These are phyloP conservation scores for Tetanocera ferruginea DNA, from an alignment of 2,888 invertebrate species.

Conservation along the genomic window DNA sequence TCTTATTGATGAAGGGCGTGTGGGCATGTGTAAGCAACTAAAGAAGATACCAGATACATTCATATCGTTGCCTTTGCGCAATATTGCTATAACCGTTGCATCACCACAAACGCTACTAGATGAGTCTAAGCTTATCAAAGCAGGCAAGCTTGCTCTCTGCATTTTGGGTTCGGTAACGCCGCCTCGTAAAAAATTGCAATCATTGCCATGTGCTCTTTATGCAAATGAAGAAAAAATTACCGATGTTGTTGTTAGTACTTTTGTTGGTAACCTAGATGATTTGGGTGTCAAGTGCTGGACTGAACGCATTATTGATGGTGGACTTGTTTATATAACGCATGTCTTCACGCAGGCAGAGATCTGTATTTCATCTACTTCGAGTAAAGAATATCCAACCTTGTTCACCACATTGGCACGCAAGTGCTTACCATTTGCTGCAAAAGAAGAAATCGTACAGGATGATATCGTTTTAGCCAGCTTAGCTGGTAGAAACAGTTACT, in stretches of 20 bases:
- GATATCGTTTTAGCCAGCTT: slow-evolving; percentile 45
- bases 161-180: slow-evolving; percentile 35
- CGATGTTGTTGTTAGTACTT: slow-evolving; percentile 48
- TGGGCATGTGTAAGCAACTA: slow-evolving; percentile 49
- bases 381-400: slow-evolving; percentile 46
- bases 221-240: slow-evolving; percentile 44
- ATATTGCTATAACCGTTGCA: slow-evolving; percentile 47
- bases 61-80: slow-evolving; percentile 46
- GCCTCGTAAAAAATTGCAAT: slow-evolving; percentile 21
- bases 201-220: slow-evolving; percentile 39
- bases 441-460: slow-evolving; percentile 35
- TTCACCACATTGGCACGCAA: slow-evolving; percentile 46
- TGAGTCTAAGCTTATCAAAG: slow-evolving; percentile 36
- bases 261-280: slow-evolving; percentile 45
- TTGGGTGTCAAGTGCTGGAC: slow-evolving; percentile 49
- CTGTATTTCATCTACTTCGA: slow-evolving; percentile 47
- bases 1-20: slow-evolving; percentile 51
- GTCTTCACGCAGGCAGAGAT: slow-evolving; percentile 49
- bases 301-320: slow-evolving; percentile 46
- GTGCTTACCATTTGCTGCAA: slow-evolving; percentile 34
- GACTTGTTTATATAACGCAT: slow-evolving; percentile 45
- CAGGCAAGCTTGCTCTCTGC: slow-evolving; percentile 39
- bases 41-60: slow-evolving; percentile 48
- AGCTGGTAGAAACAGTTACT: slow-evolving; percentile 14
- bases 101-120: slow-evolving; percentile 41